Evolutionary conservation across 2,888 invertebrate genomes (phyloP), one percentile per base, ranked within the genome.

Genomic region (Euclidia mi): DNA sequence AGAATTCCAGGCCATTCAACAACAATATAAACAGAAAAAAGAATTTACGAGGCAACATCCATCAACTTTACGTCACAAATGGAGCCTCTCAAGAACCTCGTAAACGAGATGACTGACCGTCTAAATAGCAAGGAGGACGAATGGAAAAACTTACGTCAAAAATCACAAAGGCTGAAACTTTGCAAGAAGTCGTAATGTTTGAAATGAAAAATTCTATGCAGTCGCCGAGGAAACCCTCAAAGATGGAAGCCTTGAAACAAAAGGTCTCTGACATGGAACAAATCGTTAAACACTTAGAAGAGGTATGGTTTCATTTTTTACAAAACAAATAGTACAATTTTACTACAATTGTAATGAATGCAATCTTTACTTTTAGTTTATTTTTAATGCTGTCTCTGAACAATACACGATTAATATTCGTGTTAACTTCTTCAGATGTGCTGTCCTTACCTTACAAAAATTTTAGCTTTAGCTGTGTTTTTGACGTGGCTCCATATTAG

Each of bases 1-100:
- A 65, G 95, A 96, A 74, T 95, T 95, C 43, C 95, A 96, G 90
- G 95, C 96, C 57, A 80, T 96, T 31, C 95, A n/a, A n/a, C n/a
- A n/a, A n/a, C 96, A 96, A 69, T 96, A 96, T 82, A 96, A 97
- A 70, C 95, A 96, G 74, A 96, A 88, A 97, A 97, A 84, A 84
- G 95, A 64, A 85, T 95, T 17, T 97, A 96, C 81, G 96, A 97
- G 82, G 95, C 96, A 2, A 95, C 96, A 48, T 95, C 96, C 20
- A 94, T 94, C 70, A 95, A 94, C 74, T 91, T 95, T 66, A 91
- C 92, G 10, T 94, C 94, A 1, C 94, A 95, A 85, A 92, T 95
- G 90, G 95, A 95, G 59, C 95, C 95, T 60, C 76, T 95, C 14
- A 95, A 95, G 71, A 91, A 91, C 52, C 89, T 92, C 77, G 95